Conservation (phyloP, 1,140 invertebrate species). For the Calephelis nemesis region DNA sequence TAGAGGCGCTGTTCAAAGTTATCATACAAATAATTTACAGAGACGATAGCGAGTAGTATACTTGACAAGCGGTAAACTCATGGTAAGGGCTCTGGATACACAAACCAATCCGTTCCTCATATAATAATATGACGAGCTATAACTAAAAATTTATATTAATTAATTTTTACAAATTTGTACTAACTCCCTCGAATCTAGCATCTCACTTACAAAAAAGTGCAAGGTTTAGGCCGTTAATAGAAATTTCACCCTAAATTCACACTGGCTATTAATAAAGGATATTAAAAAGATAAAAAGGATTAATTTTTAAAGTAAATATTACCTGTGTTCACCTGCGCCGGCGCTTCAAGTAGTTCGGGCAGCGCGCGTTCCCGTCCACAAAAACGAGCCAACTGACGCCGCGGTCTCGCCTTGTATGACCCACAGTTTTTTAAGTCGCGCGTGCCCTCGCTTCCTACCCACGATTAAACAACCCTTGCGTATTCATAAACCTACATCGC, state of each 20-base stretch:
- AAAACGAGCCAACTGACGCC: conserved; percentile 54
- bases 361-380: conserved; percentile 41
- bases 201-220: too few relatives aligned
- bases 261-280: background rate
- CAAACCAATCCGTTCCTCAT: too few relatives aligned
- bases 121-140: too few relatives aligned
- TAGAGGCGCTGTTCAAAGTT: too few relatives aligned
- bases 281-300: background rate
- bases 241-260: background rate
- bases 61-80: too few relatives aligned
- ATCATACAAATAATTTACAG: too few relatives aligned
- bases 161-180: too few relatives aligned
- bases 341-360: conserved; percentile 37
- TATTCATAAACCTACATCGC: conserved; percentile 50
- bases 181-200: too few relatives aligned
- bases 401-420: conserved; percentile 37
- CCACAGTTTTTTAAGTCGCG: conserved; percentile 65
- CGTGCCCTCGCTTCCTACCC: conserved; percentile 49
- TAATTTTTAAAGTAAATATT: conserved; percentile 10
- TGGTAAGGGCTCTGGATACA: too few relatives aligned
- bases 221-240: too few relatives aligned
- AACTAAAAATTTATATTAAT: too few relatives aligned
- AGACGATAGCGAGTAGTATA: too few relatives aligned
- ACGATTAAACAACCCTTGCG: conserved; percentile 62
- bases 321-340: conserved; percentile 44